phyloP scores from a whole-genome alignment of 2,797 vertebrate genomes.

The Lacerta agilis region DNA sequence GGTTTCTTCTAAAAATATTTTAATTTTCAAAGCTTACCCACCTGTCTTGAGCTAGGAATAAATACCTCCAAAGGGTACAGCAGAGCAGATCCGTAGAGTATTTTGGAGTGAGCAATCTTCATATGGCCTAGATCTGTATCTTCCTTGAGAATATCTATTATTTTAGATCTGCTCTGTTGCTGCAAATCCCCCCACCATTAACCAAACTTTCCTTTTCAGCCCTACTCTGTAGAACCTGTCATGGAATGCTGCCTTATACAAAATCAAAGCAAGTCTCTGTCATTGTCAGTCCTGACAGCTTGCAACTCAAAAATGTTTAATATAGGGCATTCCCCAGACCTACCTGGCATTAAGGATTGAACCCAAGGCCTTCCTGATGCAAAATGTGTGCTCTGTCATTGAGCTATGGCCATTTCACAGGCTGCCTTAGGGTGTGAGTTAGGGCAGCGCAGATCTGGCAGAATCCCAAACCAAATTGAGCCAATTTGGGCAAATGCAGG shows the following conservation, averaged over 20 bases:
- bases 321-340: neutral
- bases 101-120: constrained; percentile 76
- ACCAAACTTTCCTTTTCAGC: constrained; percentile 61
- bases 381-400: too few relatives aligned
- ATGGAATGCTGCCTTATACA: neutral
- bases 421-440: too few relatives aligned
- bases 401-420: too few relatives aligned
- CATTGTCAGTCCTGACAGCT: neutral
- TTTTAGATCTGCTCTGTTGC: constrained; percentile 77
- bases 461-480: too few relatives aligned
- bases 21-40: constrained; percentile 26
- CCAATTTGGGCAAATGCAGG: too few relatives aligned
- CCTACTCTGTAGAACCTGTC: constrained; percentile 68
- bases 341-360: too few relatives aligned
- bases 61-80: constrained; percentile 69
- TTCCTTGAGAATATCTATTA: constrained; percentile 82
- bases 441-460: too few relatives aligned
- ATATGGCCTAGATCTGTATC: constrained; percentile 79
- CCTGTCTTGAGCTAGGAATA: constrained; percentile 60
- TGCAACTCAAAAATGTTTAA: neutral
- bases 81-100: constrained; percentile 72
- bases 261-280: neutral
- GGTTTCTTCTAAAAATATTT: constrained; percentile 4
- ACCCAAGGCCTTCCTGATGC: too few relatives aligned
- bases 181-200: constrained; percentile 58